Conservation (phyloP, 2,113 vertebrate species). For the Tiliqua scincoides region DNA sequence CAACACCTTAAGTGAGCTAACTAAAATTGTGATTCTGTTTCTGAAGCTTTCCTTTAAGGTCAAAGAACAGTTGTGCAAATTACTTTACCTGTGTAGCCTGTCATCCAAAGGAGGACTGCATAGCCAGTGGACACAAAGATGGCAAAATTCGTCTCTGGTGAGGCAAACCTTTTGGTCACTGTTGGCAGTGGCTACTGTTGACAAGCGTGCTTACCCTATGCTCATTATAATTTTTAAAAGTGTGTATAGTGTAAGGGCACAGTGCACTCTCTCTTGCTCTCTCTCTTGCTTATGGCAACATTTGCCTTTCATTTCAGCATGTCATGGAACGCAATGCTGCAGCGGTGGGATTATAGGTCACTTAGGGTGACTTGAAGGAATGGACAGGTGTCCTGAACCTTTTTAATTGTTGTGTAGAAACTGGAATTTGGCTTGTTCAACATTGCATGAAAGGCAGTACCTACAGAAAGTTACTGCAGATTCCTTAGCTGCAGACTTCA, state of each 20-base stretch:
- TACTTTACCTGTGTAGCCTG: constrained; percentile 85
- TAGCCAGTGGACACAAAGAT: constrained; percentile 91
- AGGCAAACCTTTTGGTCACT: not conserved
- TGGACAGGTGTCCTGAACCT: not conserved
- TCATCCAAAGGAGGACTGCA: constrained; percentile 92
- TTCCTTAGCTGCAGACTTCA: too few relatives aligned
- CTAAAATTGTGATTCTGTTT: constrained; percentile 15
- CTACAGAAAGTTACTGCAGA: too few relatives aligned
- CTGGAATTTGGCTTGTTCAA: too few relatives aligned
- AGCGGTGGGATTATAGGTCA: not conserved
- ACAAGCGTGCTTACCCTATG: not conserved
- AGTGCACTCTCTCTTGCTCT: not conserved
- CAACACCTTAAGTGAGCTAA: not conserved
- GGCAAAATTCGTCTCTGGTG: constrained; percentile 96
- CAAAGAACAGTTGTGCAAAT: constrained; percentile 80
- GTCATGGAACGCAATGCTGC: not conserved
- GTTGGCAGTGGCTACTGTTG: not conserved
- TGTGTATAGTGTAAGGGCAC: not conserved
- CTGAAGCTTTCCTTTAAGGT: constrained; percentile 83
- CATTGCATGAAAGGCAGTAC: too few relatives aligned
- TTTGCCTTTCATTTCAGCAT: not conserved
- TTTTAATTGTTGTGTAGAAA: not conserved
- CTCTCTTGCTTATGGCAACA: not conserved
- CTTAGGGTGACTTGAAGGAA: not conserved
- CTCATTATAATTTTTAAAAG: not conserved